Conservation (phyloP, 2,888 invertebrate species). For the Andrena trimmerana region DNA sequence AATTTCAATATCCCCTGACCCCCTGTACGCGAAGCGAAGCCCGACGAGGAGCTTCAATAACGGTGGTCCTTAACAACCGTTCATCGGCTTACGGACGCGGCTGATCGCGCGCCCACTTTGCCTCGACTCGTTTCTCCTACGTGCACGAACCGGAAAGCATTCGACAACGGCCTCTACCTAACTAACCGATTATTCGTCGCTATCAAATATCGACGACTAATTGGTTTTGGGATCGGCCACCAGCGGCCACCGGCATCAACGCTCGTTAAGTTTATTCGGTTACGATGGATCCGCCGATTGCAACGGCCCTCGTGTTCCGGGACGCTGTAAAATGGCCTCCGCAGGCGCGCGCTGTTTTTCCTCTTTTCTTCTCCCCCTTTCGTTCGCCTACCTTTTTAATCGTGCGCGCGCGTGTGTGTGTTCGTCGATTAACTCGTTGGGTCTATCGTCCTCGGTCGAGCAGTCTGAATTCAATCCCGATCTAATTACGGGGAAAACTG, state of each 20-base stretch:
- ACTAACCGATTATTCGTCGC: slow-evolving; percentile 59
- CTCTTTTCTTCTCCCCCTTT: not conserved
- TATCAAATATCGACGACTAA: slow-evolving; percentile 59
- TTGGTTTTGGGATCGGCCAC: slow-evolving; percentile 55
- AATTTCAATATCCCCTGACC: slow-evolving; percentile 6
- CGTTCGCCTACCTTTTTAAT: slow-evolving; percentile 14
- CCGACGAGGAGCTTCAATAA: slow-evolving; percentile 21
- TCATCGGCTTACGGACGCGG: slow-evolving; percentile 12
- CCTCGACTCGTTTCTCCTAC: not conserved
- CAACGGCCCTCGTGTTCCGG: slow-evolving; percentile 36
- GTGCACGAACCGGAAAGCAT: slow-evolving; percentile 1
- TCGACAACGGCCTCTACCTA: slow-evolving; percentile 29
- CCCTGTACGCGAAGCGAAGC: slow-evolving; percentile 1
- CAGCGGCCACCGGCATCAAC: slow-evolving; percentile 43
- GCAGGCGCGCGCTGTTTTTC: slow-evolving; percentile 32
- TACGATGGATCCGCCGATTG: slow-evolving; percentile 55
- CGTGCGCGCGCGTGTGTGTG: not conserved
- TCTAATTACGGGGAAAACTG: slow-evolving; percentile 70
- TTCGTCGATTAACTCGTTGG: slow-evolving; percentile 61
- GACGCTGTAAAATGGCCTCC: slow-evolving; percentile 48
- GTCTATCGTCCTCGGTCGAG: slow-evolving; percentile 61
- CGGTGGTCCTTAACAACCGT: slow-evolving; percentile 15
- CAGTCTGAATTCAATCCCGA: slow-evolving; percentile 69
- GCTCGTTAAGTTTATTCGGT: slow-evolving; percentile 65
- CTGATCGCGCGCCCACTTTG: slow-evolving; percentile 7